Evolutionary conservation across 2,797 vertebrate genomes (phyloP), one percentile per base, ranked within the genome.

Genomic region (Luscinia luscinia): DNA sequence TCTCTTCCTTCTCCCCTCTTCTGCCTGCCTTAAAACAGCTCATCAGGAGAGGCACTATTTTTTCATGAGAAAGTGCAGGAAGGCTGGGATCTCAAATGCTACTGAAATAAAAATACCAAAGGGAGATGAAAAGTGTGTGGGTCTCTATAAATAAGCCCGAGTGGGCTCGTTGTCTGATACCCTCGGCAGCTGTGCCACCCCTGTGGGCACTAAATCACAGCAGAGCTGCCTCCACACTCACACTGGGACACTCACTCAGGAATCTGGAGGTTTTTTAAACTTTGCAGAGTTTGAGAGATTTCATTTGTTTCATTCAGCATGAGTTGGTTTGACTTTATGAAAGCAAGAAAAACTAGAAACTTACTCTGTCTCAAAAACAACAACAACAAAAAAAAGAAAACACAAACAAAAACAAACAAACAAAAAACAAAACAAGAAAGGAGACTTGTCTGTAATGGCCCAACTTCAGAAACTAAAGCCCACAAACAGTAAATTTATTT

Each of bases 21-120:
- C 58, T 0, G 1, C 57, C 34, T 26, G 2, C 26, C 52, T 30
- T 43, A 49, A 81, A 81, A 87, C 81, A 89, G 38, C 40, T 83
- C 28, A 0, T 84, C 54, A 18, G 80, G n/a, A 78, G 43, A 75
- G 38, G 38, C 73, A 38, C 16, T 45, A 2, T 49, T 84, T 59
- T 88, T 63, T 88, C 57, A 61, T 10, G 28, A 45, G 36, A 67
- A 59, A 40, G 21, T 4, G 43, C 32, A 83, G 46, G 63, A 67
- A 66, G 91, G 70, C 26, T n/a, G 45, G n/a, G 21, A 43, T 48
- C 59, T 46, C 41, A 45, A 86, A 73, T 18, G 24, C 36, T 69
- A 28, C 79, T 69, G 76, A 73, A 91, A 94, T 48, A 82, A 84
- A 95, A 95, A 88, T 41, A 46, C 43, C 87, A 38, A 20, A 9